Percentiles rank a stretch among this genome's conserved stretches.
Evolutionary conservation across 2,888 invertebrate species (phyloP).

Genomic region (Lutraria lutraria): DNA sequence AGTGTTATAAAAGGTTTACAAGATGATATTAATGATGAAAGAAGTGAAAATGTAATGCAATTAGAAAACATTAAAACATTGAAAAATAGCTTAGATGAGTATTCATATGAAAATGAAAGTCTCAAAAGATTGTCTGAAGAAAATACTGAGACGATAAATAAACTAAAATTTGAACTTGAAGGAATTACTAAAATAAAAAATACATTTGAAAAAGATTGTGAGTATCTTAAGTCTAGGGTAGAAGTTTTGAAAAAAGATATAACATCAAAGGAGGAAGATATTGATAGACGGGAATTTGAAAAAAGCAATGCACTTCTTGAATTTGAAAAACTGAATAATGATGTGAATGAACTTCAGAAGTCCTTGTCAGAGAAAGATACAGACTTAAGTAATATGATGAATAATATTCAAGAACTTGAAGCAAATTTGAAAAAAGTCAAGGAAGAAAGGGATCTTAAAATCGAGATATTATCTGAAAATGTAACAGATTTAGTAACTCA

Average conservation of each 20-base stretch:
- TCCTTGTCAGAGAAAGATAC: conserved; percentile 58
- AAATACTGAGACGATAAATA: conserved; percentile 36
- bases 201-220: conserved; percentile 53
- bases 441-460: conserved; percentile 63
- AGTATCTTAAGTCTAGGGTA: conserved; percentile 47
- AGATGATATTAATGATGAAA: conserved; percentile 7
- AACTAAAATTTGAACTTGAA: conserved; percentile 32
- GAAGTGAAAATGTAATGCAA: background rate
- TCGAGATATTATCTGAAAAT: conserved; percentile 64
- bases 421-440: conserved; percentile 58
- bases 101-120: background rate
- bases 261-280: conserved; percentile 54
- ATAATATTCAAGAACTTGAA: conserved; percentile 66
- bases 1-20: background rate
- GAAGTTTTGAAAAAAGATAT: conserved; percentile 45
- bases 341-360: conserved; percentile 41
- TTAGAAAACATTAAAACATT: conserved; percentile 12
- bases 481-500: conserved; percentile 66
- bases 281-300: conserved; percentile 50
- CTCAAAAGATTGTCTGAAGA: conserved; percentile 20
- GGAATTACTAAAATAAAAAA: conserved; percentile 30
- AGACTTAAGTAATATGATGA: conserved; percentile 61
- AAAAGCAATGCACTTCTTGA: conserved; percentile 57
- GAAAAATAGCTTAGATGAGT: background rate
- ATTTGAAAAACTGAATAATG: conserved; percentile 56